These are phyloP conservation scores for Nudaria mundana DNA, from an alignment of 2,888 invertebrate species.

Conservation along the genomic window DNA sequence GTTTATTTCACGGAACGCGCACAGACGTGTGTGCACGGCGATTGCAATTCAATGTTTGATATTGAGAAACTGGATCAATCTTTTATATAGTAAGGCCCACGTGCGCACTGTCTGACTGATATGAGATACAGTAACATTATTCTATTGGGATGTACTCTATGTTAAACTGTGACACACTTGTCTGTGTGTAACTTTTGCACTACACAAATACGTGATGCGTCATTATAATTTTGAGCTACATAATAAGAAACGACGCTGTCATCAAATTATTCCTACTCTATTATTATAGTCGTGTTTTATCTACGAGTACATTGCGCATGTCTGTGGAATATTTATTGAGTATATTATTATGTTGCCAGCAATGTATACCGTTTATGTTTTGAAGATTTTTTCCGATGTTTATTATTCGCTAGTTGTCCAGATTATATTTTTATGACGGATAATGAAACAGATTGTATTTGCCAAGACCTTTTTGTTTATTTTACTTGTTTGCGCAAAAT, in stretches of 20 bases:
- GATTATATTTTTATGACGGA: constrained; percentile 15
- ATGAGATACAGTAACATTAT: constrained; percentile 42
- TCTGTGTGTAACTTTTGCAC: constrained; percentile 59
- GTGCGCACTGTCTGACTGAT: constrained; percentile 49
- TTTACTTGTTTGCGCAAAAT: constrained; percentile 5
- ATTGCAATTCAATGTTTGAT: constrained; percentile 13
- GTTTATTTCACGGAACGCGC: constrained; percentile 1
- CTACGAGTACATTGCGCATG: constrained; percentile 14
- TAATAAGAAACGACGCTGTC: constrained; percentile 7
- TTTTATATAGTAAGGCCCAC: constrained; percentile 50
- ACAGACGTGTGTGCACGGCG: constrained; percentile 12
- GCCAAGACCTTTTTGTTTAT: constrained; percentile 9
- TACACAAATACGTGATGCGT: constrained; percentile 47
- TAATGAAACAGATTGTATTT: constrained; percentile 15
- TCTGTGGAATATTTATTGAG: neutral
- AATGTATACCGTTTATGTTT: constrained; percentile 8
- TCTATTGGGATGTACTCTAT: constrained; percentile 33
- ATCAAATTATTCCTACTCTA: constrained; percentile 1
- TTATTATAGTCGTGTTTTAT: neutral
- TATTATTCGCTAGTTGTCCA: neutral
- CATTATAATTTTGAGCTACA: constrained; percentile 8
- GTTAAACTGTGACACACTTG: constrained; percentile 33
- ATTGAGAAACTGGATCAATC: constrained; percentile 3
- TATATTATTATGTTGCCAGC: neutral
- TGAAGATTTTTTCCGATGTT: neutral